Conservation (phyloP, 2,888 invertebrate genomes). For the Campaea margaritaria region DNA sequence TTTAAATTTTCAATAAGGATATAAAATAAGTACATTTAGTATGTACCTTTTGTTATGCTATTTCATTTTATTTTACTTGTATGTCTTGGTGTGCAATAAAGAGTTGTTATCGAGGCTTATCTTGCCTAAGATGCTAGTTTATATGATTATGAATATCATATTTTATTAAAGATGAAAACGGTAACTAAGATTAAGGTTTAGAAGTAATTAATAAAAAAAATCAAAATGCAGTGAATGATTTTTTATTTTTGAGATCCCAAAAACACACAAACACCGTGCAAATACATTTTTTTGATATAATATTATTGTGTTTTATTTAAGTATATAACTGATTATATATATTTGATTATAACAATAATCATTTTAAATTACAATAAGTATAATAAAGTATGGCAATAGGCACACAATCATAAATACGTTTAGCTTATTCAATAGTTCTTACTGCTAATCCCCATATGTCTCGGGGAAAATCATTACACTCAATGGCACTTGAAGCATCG, state of each 20-base stretch:
- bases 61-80: too few relatives aligned
- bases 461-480: constrained; percentile 52
- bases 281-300: constrained; percentile 52
- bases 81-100: too few relatives aligned
- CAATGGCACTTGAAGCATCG: constrained; percentile 81
- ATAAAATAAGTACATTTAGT: too few relatives aligned
- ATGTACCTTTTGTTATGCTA: too few relatives aligned
- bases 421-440: constrained; percentile 44
- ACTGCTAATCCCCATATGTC: constrained; percentile 48
- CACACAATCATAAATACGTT: constrained; percentile 31
- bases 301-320: constrained; percentile 46
- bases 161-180: too few relatives aligned
- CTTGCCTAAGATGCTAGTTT: too few relatives aligned
- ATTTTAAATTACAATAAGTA: constrained; percentile 44
- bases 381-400: constrained; percentile 44
- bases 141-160: too few relatives aligned
- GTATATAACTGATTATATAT: constrained; percentile 37
- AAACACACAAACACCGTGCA: constrained; percentile 82
- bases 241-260: constrained; percentile 85
- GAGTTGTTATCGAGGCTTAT: too few relatives aligned
- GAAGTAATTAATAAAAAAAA: constrained; percentile 31
- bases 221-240: constrained; percentile 68
- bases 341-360: constrained; percentile 43
- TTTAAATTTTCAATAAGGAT: too few relatives aligned
- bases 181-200: too few relatives aligned